A percentile compares a stretch with the other conserved stretches of the same genome.
Evolutionary conservation across 2,888 invertebrate species (phyloP).

Genomic region (Sinotaia quadrata): DNA sequence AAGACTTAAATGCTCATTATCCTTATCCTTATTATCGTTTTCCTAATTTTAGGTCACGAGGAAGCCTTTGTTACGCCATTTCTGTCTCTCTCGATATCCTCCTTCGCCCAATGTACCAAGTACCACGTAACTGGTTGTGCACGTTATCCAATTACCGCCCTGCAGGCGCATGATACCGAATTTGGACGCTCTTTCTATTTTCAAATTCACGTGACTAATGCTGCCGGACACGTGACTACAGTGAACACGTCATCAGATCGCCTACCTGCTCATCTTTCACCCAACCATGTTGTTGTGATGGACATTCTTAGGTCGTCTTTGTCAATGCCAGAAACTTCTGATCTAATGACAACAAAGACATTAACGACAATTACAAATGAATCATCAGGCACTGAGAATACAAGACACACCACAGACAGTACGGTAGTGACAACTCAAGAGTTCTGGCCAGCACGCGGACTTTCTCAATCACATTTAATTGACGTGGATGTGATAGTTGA

Average conservation of each 20-base stretch:
- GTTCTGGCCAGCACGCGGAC: no score
- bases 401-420: no score
- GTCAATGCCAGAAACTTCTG: no score
- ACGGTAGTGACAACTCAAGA: no score
- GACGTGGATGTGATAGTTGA: conserved; percentile 13
- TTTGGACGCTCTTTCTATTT: conserved; percentile 25
- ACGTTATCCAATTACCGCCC: conserved; percentile 16
- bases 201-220: conserved; percentile 39
- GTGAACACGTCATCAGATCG: conserved; percentile 21
- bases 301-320: conserved; percentile 29
- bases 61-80: conserved; percentile 23
- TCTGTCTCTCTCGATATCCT: not conserved
- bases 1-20: no score
- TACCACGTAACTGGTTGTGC: conserved; percentile 15
- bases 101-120: conserved; percentile 3
- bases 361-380: no score
- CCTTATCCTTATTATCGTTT: no score
- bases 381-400: no score
- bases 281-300: conserved; percentile 23
- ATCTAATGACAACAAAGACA: no score
- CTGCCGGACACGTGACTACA: conserved; percentile 38
- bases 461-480: no score
- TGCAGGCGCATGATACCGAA: conserved; percentile 29
- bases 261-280: conserved; percentile 32
- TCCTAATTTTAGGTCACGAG: conserved; percentile 16